Evolutionary conservation across 2,797 vertebrate species (phyloP).

Genomic region (Chaenodraco wilsoni): DNA sequence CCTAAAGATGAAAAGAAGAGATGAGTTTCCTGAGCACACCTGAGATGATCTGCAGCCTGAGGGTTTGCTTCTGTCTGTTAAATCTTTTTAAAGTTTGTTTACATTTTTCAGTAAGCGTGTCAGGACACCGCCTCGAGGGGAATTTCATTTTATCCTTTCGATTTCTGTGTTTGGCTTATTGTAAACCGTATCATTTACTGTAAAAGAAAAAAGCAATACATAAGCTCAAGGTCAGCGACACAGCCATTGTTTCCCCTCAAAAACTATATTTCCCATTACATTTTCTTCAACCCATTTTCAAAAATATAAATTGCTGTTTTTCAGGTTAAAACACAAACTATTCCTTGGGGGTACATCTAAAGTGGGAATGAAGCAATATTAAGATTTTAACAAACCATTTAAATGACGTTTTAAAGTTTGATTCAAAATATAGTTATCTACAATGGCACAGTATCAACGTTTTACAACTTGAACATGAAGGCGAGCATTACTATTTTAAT

Average conservation of each 20-base stretch:
- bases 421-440: too few species aligned
- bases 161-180: rapidly evolving
- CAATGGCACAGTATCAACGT: neutral
- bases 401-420: too few species aligned
- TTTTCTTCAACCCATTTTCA: neutral
- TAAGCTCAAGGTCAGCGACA: neutral
- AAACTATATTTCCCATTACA: neutral
- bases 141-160: neutral
- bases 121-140: rapidly evolving
- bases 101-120: rapidly evolving
- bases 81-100: neutral
- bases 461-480: neutral
- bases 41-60: neutral
- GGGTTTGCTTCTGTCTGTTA: neutral
- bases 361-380: too few species aligned
- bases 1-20: neutral
- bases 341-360: neutral
- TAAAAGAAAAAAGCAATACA: too few species aligned
- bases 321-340: neutral
- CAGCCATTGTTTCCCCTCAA: neutral
- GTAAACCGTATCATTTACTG: neutral
- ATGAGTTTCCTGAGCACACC: too few species aligned
- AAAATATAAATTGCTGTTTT: neutral
- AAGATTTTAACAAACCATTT: too few species aligned
- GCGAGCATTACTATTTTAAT: neutral